Evolutionary conservation across 2,797 vertebrate species (phyloP).

Genomic region (Parambassis ranga): DNA sequence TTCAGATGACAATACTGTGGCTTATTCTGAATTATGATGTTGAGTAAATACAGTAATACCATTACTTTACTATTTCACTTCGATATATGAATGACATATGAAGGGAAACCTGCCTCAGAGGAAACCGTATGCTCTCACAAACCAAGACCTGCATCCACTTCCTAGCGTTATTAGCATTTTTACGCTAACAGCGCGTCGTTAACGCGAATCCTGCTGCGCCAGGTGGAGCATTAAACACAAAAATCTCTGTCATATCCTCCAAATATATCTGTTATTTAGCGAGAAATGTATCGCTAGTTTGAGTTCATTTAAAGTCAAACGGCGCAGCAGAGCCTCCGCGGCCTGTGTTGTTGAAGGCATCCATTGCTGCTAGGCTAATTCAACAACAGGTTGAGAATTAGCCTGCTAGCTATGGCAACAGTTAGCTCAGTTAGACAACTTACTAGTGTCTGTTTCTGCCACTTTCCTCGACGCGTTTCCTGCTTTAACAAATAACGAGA

Average conservation of each 20-base stretch:
- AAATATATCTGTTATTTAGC: neutral
- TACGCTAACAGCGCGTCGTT: slow-evolving; percentile 31
- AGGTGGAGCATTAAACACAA: neutral
- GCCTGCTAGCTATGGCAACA: slow-evolving; percentile 41
- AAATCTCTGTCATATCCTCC: too few relatives aligned
- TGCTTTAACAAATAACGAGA: neutral
- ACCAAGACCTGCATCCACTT: slow-evolving; percentile 9
- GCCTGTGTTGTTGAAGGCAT: slow-evolving; percentile 53
- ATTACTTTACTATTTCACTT: neutral
- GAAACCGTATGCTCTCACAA: neutral
- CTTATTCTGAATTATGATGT: too few relatives aligned
- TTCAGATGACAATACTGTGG: too few relatives aligned
- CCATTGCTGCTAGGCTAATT: slow-evolving; percentile 66
- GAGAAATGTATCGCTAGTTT: fast-evolving
- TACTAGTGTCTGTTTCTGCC: slow-evolving; percentile 27
- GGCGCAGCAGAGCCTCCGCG: slow-evolving; percentile 23
- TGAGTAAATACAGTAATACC: neutral
- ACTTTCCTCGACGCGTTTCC: neutral
- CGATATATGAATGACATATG: neutral
- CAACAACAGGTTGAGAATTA: slow-evolving; percentile 58
- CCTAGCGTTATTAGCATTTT: slow-evolving; percentile 46
- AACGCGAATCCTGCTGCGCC: neutral
- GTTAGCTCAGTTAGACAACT: slow-evolving; percentile 36
- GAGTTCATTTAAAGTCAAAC: neutral
- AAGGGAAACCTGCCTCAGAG: neutral